Evolutionary conservation across 2,888 invertebrate species (phyloP).

Genomic region (Caenorhabditis uteleia): DNA sequence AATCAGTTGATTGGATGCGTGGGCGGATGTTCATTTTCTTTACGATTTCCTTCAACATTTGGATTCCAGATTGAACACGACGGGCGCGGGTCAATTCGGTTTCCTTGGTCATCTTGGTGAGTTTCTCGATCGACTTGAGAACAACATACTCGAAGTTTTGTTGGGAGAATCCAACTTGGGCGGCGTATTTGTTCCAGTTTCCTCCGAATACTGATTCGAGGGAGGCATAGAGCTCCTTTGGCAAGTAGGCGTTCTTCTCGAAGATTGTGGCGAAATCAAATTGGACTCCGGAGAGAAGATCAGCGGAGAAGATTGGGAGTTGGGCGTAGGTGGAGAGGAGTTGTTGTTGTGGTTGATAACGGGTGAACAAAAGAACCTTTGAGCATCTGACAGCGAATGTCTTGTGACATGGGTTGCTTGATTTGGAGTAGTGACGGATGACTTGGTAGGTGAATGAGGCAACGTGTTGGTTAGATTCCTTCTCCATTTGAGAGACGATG

Average conservation of each 20-base stretch:
- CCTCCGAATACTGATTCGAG: conserved; percentile 48
- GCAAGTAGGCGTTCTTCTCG: conserved; percentile 49
- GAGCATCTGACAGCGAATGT: conserved; percentile 30
- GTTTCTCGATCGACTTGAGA: conserved; percentile 30
- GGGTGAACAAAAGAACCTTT: conserved; percentile 27
- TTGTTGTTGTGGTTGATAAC: conserved; percentile 31
- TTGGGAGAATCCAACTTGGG: conserved; percentile 52
- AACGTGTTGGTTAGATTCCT: conserved; percentile 55
- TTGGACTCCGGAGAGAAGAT: conserved; percentile 38
- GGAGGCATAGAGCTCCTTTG: conserved; percentile 35
- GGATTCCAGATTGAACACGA: conserved; percentile 30
- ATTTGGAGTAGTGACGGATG: conserved; percentile 44
- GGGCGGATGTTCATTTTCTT: conserved; percentile 50
- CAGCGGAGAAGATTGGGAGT: conserved; percentile 46
- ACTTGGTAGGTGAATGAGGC: conserved; percentile 51
- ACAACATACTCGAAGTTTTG: conserved; percentile 48
- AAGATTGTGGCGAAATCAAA: conserved; percentile 53
- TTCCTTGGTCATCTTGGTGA: conserved; percentile 17
- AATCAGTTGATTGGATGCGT: conserved; percentile 19
- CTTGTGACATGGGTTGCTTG: conserved; percentile 51
- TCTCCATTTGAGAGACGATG: conserved; percentile 45
- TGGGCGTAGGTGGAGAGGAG: conserved; percentile 33
- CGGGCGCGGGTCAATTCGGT: conserved; percentile 18
- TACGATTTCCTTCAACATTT: conserved; percentile 45
- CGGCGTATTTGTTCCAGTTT: conserved; percentile 52